These are phyloP conservation scores for Drosophila navojoa DNA, from an alignment of 1,140 invertebrate species.

Conservation along the genomic window DNA sequence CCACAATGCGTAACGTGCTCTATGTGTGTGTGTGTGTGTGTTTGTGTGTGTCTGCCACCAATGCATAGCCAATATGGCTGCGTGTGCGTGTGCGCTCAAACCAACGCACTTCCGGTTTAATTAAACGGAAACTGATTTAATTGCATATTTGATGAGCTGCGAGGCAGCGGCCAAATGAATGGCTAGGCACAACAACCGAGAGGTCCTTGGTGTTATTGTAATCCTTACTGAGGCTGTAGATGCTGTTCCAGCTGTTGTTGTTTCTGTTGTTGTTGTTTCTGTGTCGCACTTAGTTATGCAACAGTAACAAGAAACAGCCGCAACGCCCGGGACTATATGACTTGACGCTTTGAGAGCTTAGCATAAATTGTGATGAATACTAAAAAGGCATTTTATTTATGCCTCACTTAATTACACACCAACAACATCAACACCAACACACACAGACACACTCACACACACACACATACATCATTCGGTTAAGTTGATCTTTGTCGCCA, in stretches of 20 bases:
- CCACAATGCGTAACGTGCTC: slow-evolving; percentile 44
- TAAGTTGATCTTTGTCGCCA: slow-evolving; percentile 40
- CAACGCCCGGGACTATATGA: slow-evolving; percentile 56
- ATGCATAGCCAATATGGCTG: slow-evolving; percentile 63
- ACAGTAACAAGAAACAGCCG: slow-evolving; percentile 57
- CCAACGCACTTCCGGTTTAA: slow-evolving; percentile 83
- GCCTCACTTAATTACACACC: slow-evolving; percentile 78
- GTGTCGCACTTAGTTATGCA: slow-evolving; percentile 72
- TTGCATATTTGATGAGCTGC: slow-evolving; percentile 84
- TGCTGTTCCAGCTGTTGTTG: slow-evolving; percentile 20
- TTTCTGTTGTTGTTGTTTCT: slow-evolving; percentile 30
- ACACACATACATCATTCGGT: slow-evolving; percentile 10
- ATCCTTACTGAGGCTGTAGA: slow-evolving; percentile 41
- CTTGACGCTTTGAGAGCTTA: slow-evolving; percentile 81
- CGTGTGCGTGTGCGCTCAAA: slow-evolving; percentile 45
- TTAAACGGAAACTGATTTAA: slow-evolving; percentile 84
- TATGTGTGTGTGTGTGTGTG: slow-evolving; percentile 16
- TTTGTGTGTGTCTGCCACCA: slow-evolving; percentile 36
- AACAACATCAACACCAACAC: slow-evolving; percentile 35
- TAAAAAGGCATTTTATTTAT: slow-evolving; percentile 83
- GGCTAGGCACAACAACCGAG: slow-evolving; percentile 47
- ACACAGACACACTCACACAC: neutral
- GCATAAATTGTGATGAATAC: slow-evolving; percentile 84
- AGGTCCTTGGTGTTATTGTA: slow-evolving; percentile 35
- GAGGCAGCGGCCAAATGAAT: slow-evolving; percentile 62